Percentiles rank a stretch among this genome's conserved stretches.
Conservation (phyloP, 2,113 vertebrate genomes). For the Neopipo cinnamomea region DNA sequence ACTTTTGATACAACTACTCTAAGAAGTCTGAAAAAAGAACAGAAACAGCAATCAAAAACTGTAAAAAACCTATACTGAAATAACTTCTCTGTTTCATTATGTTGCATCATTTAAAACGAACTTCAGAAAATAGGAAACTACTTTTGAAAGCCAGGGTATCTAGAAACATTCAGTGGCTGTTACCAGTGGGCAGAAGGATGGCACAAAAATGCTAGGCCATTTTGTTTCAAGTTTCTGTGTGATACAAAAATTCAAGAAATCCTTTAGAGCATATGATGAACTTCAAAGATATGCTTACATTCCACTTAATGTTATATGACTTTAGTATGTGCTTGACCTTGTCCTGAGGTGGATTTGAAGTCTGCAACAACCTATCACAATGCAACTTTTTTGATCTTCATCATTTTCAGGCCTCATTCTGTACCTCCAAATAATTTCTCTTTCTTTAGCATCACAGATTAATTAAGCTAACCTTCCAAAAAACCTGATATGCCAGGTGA, state of each 20-base stretch:
- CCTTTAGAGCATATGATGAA: neutral
- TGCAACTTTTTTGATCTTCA: neutral
- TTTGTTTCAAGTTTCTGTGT: neutral
- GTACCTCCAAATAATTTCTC: neutral
- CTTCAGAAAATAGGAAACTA: neutral
- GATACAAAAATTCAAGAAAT: neutral
- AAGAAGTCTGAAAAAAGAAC: neutral
- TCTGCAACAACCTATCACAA: neutral
- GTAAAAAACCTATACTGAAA: fast-evolving
- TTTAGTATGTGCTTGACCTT: neutral
- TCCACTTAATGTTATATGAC: neutral
- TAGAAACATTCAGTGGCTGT: neutral
- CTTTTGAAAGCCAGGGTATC: neutral
- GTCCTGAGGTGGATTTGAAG: neutral
- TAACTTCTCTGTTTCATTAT: neutral
- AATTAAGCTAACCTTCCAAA: neutral
- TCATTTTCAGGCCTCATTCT: neutral
- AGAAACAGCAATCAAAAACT: neutral
- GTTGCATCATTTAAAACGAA: neutral
- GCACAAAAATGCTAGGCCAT: neutral
- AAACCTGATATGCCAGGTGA: neutral
- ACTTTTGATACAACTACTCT: neutral
- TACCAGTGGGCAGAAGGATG: neutral
- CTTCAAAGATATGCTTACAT: neutral
- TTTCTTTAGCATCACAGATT: neutral